Evolutionary conservation across 1,140 invertebrate species (phyloP).

Genomic region (Drosophila elegans): DNA sequence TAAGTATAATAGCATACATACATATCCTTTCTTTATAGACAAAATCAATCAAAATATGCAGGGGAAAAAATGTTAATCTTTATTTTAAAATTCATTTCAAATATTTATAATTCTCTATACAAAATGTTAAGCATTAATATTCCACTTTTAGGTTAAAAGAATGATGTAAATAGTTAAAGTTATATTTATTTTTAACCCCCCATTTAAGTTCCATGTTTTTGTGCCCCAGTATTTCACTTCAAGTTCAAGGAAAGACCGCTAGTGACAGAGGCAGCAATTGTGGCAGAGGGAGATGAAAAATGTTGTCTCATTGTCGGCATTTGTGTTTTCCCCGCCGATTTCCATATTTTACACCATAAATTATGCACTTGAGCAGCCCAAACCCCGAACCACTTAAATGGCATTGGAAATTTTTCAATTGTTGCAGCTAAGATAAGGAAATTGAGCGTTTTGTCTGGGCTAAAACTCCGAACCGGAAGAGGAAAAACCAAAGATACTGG

Average conservation of each 20-base stretch:
- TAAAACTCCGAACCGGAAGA: conserved; percentile 65
- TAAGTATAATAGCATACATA: too few relatives aligned
- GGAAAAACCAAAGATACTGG: conserved; percentile 27
- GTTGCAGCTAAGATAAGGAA: conserved; percentile 67
- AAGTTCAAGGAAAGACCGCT: conserved; percentile 61
- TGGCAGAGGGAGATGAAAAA: conserved; percentile 52
- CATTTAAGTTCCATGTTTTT: too few relatives aligned
- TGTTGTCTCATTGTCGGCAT: conserved; percentile 75
- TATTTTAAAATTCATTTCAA: too few relatives aligned
- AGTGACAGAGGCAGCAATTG: conserved; percentile 1
- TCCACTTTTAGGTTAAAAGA: too few relatives aligned
- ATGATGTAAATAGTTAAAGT: too few relatives aligned
- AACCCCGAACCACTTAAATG: conserved; percentile 52
- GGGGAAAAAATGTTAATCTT: too few relatives aligned
- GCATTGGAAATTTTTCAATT: conserved; percentile 45
- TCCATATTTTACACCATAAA: conserved; percentile 80
- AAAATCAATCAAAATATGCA: too few relatives aligned
- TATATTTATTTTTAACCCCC: too few relatives aligned
- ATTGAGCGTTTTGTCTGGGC: conserved; percentile 50
- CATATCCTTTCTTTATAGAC: too few relatives aligned
- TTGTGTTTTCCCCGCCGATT: conserved; percentile 65
- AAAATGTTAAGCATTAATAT: too few relatives aligned
- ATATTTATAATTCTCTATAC: too few relatives aligned
- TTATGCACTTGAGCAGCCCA: conserved; percentile 65
- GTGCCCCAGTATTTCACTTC: conserved; percentile 3